Evolutionary conservation across 2,113 vertebrate genomes (phyloP).

Genomic region (Oryzias melastigma): DNA sequence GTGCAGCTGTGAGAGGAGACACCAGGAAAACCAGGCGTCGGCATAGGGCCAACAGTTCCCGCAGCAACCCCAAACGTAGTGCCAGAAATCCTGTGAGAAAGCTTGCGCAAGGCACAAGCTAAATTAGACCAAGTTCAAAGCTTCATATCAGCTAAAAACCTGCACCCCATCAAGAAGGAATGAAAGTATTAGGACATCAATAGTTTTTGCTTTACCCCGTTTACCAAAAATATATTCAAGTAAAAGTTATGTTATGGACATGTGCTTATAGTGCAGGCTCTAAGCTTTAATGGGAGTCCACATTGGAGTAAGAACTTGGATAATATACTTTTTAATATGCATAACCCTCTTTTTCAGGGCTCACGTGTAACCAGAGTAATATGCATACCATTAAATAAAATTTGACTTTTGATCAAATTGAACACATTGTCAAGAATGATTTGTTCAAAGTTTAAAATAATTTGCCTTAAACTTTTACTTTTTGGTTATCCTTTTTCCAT

Average conservation of each 20-base stretch:
- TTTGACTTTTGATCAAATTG: background rate
- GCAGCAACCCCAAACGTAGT: slow-evolving; percentile 67
- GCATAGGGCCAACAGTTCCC: slow-evolving; percentile 63
- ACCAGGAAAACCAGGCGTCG: slow-evolving; percentile 64
- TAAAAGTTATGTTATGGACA: background rate
- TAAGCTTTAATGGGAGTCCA: background rate
- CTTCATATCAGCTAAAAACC: background rate
- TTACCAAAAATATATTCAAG: slow-evolving; percentile 3
- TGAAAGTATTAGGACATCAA: background rate
- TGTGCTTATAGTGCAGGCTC: background rate
- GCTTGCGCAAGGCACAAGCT: slow-evolving; percentile 44
- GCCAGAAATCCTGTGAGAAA: slow-evolving; percentile 56
- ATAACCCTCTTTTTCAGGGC: background rate
- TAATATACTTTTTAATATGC: background rate
- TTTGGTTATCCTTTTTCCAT: background rate
- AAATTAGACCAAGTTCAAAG: slow-evolving; percentile 10
- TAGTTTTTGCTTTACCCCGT: background rate
- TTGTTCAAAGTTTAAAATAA: background rate
- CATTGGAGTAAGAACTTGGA: background rate
- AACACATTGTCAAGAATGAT: background rate
- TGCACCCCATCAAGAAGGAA: background rate
- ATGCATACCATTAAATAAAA: background rate
- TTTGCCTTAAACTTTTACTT: background rate
- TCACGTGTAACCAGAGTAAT: background rate
- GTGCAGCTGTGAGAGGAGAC: slow-evolving; percentile 59